Evolutionary conservation across 2,797 vertebrate species (phyloP), one percentile per base, ranked within the genome.

Genomic region (Anas flavirostris): DNA sequence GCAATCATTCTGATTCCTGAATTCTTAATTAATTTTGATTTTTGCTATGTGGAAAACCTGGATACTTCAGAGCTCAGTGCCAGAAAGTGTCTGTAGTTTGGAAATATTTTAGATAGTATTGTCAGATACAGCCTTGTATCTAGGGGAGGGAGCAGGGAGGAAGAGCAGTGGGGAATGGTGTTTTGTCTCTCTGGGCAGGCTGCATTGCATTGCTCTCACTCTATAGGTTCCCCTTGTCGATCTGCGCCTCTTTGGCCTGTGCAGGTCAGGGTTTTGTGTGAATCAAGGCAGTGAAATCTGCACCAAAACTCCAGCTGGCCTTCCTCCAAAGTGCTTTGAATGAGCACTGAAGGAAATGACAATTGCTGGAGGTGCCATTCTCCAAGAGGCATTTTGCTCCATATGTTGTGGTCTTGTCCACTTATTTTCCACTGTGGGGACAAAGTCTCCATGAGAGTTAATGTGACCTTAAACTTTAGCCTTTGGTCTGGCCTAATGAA

Each of bases 331-430:
- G 66, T 74, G 67, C 82, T 86, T 50, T 70, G 62, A 79, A 70
- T 96, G 88, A 96, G 74, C 43, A 44, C 95, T 88, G 94, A 92
- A 95, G 82, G 80, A 94, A 81, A 76, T 94, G 94, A 93, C 92
- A 96, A 76, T 83, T 92, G 91, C 88, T 96, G 91, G 88, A 92
- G 93, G 91, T 95, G 68, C 82, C 0, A 0, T 60, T 85, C 52
- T 90, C 93, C n/a, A 67, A 43, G 76, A 91, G 81, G 52, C 81
- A 48, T 93, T 95, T 95, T 95, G 52, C 41, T 92, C 93, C 94
- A 86, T 96, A 90, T 95, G 94, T 81, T 96, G 80, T 96, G 90
- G 66, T 94, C 94, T 95, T 88, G 92, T 94, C 85, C 91, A 70
- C 74, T 96, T 95, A 93, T 50, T 52, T 68, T 91, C 15, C 64